These are phyloP conservation scores for Hemaris fuciformis DNA, from an alignment of 2,888 invertebrate species.

Conservation along the genomic window DNA sequence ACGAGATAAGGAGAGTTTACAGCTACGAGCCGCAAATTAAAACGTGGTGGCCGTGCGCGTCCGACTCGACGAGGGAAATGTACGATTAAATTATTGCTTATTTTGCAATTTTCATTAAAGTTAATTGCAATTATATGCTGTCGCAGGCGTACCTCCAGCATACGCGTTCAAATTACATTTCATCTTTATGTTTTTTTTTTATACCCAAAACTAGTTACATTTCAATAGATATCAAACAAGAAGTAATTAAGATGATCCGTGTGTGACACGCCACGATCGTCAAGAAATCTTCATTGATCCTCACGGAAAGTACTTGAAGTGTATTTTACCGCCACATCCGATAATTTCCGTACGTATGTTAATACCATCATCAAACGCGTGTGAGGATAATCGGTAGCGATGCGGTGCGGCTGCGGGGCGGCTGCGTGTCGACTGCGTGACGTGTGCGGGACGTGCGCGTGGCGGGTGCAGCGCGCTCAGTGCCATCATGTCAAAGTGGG, in stretches of 20 bases:
- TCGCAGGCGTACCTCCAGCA: too few species aligned
- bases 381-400: neutral
- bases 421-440: neutral
- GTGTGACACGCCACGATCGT: too few species aligned
- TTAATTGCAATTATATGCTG: too few species aligned
- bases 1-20: neutral
- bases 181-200: too few species aligned
- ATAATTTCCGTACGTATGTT: neutral
- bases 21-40: slow-evolving; percentile 1
- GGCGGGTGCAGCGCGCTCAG: neutral
- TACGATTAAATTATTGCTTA: neutral
- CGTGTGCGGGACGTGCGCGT: neutral
- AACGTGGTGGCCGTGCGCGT: neutral
- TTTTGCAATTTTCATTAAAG: neutral
- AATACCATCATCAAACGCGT: neutral
- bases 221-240: neutral
- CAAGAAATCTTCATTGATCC: too few species aligned
- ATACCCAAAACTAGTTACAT: too few species aligned
- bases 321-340: neutral
- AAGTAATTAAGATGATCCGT: neutral
- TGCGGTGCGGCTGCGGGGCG: neutral
- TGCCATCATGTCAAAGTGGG: neutral
- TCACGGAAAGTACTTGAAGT: too few species aligned
- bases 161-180: too few species aligned
- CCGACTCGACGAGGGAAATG: neutral